Conservation (phyloP, 2,113 vertebrate genomes). For the Rhea americana region DNA sequence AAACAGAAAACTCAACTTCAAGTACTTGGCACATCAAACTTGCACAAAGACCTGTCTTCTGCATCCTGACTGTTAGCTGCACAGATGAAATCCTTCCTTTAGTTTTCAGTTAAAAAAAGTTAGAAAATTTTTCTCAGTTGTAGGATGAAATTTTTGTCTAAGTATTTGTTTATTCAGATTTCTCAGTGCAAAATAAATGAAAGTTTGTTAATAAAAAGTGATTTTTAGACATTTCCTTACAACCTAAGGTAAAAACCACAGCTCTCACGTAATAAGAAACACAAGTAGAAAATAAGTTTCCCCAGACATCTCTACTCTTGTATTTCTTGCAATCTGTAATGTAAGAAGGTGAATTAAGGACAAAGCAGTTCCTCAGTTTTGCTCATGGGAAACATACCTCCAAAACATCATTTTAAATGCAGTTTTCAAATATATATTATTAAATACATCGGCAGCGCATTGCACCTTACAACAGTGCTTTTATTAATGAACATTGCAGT, state of each 20-base stretch:
- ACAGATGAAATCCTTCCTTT: not conserved
- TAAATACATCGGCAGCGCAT: constrained; percentile 22
- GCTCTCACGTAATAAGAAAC: not conserved
- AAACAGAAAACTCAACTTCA: not conserved
- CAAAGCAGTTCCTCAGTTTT: not conserved
- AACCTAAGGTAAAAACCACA: not conserved
- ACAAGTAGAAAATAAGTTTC: not conserved
- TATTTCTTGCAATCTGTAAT: not conserved
- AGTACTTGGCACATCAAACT: not conserved
- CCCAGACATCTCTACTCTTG: not conserved
- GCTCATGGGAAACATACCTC: constrained; percentile 15
- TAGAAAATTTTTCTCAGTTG: not conserved
- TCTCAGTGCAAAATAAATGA: not conserved
- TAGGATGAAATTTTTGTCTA: not conserved
- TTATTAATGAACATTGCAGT: constrained; percentile 14
- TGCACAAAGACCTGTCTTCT: not conserved
- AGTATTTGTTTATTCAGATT: not conserved
- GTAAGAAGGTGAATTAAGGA: constrained; percentile 16
- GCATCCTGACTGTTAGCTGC: not conserved
- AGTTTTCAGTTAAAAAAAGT: not conserved
- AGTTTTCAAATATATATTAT: constrained; percentile 59
- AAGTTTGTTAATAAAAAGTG: not conserved
- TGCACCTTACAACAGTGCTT: constrained; percentile 12
- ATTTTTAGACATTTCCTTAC: not conserved
- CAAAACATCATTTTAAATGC: constrained; percentile 42